Conservation (phyloP, 37 sponge, comb jelly and placozoan genomes). For the Crambe crambe region DNA sequence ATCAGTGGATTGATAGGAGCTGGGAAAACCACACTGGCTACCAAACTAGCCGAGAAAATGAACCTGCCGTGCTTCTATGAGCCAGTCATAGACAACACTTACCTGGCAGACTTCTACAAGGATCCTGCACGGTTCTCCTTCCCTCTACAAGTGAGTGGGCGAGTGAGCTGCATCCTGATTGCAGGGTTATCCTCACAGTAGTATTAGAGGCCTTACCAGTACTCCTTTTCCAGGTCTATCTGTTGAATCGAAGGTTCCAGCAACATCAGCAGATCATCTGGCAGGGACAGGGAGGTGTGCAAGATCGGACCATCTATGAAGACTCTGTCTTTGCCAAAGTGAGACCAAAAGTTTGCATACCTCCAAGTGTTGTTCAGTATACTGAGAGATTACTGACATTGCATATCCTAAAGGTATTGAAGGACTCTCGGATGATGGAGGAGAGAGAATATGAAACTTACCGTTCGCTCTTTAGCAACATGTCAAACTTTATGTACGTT, state of each 20-base stretch:
- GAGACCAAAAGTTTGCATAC: too few species aligned
- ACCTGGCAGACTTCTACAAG: conserved; percentile 91
- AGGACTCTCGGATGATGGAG: conserved; percentile 90
- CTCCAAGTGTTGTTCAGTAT: background rate
- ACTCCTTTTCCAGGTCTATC: conserved; percentile 65
- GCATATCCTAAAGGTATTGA: conserved; percentile 68
- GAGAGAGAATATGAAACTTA: conserved; percentile 92
- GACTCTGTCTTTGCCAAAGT: conserved; percentile 97
- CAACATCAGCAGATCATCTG: conserved; percentile 99
- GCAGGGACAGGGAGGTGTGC: conserved; percentile 94
- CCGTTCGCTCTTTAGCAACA: conserved; percentile 93
- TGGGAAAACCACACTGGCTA: conserved; percentile 91
- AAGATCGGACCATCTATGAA: conserved; percentile 97
- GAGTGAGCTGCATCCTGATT: too few species aligned
- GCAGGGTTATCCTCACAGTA: background rate
- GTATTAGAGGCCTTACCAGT: background rate
- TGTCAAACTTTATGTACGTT: conserved; percentile 96
- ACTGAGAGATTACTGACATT: background rate
- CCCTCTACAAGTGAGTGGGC: conserved; percentile 80
- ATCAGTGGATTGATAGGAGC: conserved; percentile 95
- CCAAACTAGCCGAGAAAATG: conserved; percentile 91
- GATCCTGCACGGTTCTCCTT: conserved; percentile 93
- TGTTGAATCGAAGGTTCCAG: conserved; percentile 92
- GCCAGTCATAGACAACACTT: conserved; percentile 93
- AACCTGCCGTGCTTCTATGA: conserved; percentile 89